Conservation (phyloP, 2,797 vertebrate genomes). For the Tokudaia muenninki region DNA sequence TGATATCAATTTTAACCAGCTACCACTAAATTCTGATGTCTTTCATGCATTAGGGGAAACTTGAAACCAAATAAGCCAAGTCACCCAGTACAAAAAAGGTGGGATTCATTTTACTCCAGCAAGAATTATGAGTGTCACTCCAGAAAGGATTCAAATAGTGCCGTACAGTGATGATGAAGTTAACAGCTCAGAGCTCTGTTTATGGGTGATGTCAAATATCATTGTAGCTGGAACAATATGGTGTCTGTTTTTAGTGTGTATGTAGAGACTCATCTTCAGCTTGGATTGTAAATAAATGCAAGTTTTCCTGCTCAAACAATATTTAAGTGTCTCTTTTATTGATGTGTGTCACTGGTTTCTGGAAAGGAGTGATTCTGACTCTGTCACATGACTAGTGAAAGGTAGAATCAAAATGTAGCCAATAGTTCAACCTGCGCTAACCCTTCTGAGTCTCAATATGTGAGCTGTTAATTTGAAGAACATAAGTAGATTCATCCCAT, state of each 20-base stretch:
- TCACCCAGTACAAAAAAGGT: not conserved
- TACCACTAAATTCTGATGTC: not conserved
- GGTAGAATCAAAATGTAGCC: not conserved
- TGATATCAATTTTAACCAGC: not conserved
- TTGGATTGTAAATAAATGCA: not conserved
- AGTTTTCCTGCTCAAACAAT: not conserved
- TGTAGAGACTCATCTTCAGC: not conserved
- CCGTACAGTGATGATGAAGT: not conserved
- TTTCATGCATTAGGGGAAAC: not conserved
- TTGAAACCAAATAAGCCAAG: constrained; percentile 14
- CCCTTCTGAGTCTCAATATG: not conserved
- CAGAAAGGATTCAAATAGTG: not conserved
- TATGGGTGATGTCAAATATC: not conserved
- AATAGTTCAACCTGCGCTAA: not conserved
- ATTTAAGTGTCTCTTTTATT: not conserved
- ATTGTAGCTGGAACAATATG: not conserved
- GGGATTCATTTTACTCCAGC: not conserved
- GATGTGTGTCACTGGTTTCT: not conserved
- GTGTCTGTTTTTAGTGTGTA: not conserved
- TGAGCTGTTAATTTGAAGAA: not conserved
- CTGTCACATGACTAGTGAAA: not conserved
- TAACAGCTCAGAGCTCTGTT: not conserved
- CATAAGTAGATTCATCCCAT: not conserved
- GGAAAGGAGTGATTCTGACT: not conserved
- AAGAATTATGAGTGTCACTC: constrained; percentile 37